Evolutionary conservation across 2,797 vertebrate species (phyloP), one percentile per base, ranked within the genome.

Genomic region (Tragelaphus eurycerus): DNA sequence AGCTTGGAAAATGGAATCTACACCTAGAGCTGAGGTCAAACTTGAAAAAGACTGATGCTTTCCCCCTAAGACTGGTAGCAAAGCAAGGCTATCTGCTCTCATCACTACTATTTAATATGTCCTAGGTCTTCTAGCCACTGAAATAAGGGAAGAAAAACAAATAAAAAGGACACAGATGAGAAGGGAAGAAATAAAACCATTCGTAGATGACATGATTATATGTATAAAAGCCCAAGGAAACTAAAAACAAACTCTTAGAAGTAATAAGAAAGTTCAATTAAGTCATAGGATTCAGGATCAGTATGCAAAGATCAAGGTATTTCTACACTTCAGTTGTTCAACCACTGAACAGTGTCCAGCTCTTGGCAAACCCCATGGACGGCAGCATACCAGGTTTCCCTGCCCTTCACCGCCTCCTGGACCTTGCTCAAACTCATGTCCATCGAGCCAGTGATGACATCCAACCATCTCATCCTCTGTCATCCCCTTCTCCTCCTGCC

Each of bases 361-460:
- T 38, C 19, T 38, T 71, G 12, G 34, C 1, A 38, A 71, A 71
- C 19, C 10, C 34, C 2, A 0, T 38, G 10, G 67, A 38, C 0
- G 1, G 67, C 67, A 71, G 67, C n/a, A 71, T 6, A 1, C 4
- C 34, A 71, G 19, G 10, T 5, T 38, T 71, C 67, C 67, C 67
- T 38, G 34, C 23, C 34, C 34, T 38, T 38, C 5, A 23, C 3
- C 67, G 13, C 1, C 67, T 38, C 19, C 67, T 23, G 3, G 34
- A 71, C 5, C 10, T 71, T 38, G 34, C 19, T 71, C 67, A 71
- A 38, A 71, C 67, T 71, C 34, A 38, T 2, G 34, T 71, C 67
- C 19, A 7, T 71, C 1, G 4, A 38, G 67, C 34, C 67, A 71
- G 10, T 71, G 3, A 71, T 38, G 67, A 0, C 67, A 71, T 38